These are phyloP conservation scores for Mus caroli DNA, from an alignment of 2,797 vertebrate genomes.

Conservation along the genomic window DNA sequence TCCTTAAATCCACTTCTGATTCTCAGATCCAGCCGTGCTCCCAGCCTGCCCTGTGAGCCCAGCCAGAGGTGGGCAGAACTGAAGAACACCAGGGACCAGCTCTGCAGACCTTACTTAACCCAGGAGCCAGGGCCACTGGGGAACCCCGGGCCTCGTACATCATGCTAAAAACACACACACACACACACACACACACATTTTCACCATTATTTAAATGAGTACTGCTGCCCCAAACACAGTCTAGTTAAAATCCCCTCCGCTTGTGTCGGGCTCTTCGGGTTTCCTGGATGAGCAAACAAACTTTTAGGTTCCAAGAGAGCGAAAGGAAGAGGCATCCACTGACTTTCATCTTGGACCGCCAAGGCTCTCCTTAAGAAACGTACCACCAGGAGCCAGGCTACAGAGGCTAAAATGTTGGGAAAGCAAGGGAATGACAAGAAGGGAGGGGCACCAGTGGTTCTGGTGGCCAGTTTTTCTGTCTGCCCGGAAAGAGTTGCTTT, in stretches of 20 bases:
- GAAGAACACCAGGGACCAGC: neutral
- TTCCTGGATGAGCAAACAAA: neutral
- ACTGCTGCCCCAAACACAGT: neutral
- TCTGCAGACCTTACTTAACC: neutral
- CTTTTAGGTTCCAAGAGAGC: accelerated
- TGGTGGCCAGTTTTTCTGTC: neutral
- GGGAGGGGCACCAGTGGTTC: neutral
- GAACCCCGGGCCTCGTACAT: neutral
- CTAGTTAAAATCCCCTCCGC: neutral
- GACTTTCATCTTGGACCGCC: neutral
- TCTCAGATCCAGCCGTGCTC: neutral
- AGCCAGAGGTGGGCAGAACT: neutral
- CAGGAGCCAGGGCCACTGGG: neutral
- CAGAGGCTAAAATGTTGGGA: neutral
- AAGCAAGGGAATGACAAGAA: neutral
- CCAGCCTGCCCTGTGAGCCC: neutral
- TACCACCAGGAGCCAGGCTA: neutral
- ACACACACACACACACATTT: no score
- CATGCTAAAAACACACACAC: neutral
- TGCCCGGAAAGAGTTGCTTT: neutral
- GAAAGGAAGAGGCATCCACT: neutral
- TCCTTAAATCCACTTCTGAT: neutral
- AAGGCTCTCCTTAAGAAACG: neutral
- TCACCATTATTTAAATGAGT: neutral
- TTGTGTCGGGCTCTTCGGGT: neutral